These are phyloP conservation scores for Escarpia spicata DNA, from an alignment of 2,888 invertebrate genomes.

Conservation along the genomic window DNA sequence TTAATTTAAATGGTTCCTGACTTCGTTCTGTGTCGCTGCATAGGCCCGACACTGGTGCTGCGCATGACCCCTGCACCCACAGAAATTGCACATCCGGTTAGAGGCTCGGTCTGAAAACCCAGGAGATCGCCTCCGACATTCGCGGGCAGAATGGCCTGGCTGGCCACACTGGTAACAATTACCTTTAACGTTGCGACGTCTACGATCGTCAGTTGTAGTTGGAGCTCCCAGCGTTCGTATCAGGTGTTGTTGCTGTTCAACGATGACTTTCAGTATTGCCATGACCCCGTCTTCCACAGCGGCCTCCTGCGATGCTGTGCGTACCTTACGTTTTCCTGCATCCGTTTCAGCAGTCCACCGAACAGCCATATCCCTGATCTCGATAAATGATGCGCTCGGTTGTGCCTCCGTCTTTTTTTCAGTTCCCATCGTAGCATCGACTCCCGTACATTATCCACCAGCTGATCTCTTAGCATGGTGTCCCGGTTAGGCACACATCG, in stretches of 20 bases:
- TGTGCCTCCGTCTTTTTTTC: background rate
- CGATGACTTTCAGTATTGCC: too few relatives aligned
- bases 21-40: background rate
- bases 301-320: background rate
- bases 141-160: background rate
- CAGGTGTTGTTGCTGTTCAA: background rate
- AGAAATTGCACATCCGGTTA: background rate
- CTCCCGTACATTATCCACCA: background rate
- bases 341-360: background rate
- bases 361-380: background rate
- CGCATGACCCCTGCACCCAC: background rate
- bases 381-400: background rate
- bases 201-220: background rate
- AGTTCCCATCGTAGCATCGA: background rate
- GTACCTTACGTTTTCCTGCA: background rate
- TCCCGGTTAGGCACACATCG: background rate
- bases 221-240: background rate
- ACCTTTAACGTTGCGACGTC: background rate
- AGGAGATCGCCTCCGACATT: constrained; percentile 1
- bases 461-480: background rate
- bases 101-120: background rate
- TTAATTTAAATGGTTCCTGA: background rate
- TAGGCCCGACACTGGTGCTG: background rate
- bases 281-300: background rate
- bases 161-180: background rate